A percentile compares a stretch with the other conserved stretches of the same genome.
These are phyloP conservation scores for Neoaliturus tenellus DNA, from an alignment of 2,888 invertebrate genomes.

Conservation along the genomic window DNA sequence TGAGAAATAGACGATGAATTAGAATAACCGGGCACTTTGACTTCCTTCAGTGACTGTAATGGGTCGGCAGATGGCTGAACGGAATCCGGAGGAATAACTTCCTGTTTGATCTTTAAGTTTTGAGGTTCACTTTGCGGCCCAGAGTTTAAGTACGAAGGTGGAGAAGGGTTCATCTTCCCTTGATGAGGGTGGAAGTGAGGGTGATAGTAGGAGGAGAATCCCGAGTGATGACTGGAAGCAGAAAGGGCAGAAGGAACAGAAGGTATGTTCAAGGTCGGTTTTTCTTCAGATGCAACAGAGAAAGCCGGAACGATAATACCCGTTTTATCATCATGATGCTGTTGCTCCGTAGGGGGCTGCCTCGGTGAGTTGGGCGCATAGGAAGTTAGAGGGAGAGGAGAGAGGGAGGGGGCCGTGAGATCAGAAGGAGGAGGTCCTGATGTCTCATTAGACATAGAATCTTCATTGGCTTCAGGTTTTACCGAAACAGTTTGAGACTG, in stretches of 20 bases:
- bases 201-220: constrained; percentile 65
- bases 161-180: constrained; percentile 62
- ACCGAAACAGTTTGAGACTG: constrained; percentile 12
- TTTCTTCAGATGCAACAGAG: constrained; percentile 62
- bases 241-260: constrained; percentile 59
- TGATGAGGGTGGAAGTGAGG: constrained; percentile 65
- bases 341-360: constrained; percentile 53
- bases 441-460: constrained; percentile 51
- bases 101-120: constrained; percentile 84
- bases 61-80: constrained; percentile 76
- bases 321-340: constrained; percentile 56
- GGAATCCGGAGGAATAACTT: constrained; percentile 71
- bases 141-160: constrained; percentile 61
- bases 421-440: constrained; percentile 48
- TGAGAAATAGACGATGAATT: constrained; percentile 71
- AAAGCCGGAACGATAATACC: constrained; percentile 65
- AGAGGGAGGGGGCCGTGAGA: constrained; percentile 53
- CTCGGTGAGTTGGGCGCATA: constrained; percentile 60
- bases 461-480: constrained; percentile 61
- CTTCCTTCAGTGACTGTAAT: constrained; percentile 85
- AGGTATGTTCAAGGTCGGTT: constrained; percentile 63
- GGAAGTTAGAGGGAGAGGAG: constrained; percentile 63
- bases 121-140: constrained; percentile 78
- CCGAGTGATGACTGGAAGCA: constrained; percentile 58
- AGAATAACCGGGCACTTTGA: constrained; percentile 84